Percentiles rank a stretch among this genome's conserved stretches.
These are phyloP conservation scores for Motacilla alba DNA, from an alignment of 2,113 vertebrate genomes.

Conservation along the genomic window DNA sequence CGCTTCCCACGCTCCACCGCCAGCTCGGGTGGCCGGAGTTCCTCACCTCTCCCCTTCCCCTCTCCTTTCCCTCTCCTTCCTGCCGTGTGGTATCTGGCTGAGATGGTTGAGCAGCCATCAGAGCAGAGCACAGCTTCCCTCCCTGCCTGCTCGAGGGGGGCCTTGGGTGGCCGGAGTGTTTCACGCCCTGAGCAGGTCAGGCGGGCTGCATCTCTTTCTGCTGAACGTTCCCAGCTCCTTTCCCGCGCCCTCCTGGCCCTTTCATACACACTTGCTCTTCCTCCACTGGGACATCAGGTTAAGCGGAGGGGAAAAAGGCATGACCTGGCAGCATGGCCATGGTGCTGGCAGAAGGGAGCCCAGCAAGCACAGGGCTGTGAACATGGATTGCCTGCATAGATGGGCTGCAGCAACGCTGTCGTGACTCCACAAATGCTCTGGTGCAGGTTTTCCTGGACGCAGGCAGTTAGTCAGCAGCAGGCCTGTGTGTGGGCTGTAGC, in stretches of 20 bases:
- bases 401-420: not conserved
- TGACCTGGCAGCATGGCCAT: not conserved
- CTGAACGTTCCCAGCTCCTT: not conserved
- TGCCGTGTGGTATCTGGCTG: fast-evolving
- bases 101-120: not conserved
- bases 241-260: fast-evolving
- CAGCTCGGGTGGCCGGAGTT: not conserved
- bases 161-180: fast-evolving
- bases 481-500: not conserved
- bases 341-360: not conserved
- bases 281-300: not conserved
- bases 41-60: not conserved
- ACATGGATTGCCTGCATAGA: not conserved
- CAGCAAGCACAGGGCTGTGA: not conserved
- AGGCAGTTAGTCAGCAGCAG: not conserved
- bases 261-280: fast-evolving
- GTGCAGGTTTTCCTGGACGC: not conserved
- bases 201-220: not conserved
- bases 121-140: not conserved
- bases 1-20: not conserved
- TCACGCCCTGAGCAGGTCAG: not conserved
- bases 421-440: not conserved
- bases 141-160: not conserved
- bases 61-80: not conserved
- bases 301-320: not conserved